These are phyloP conservation scores for Spermophilus dauricus DNA, from an alignment of 2,113 vertebrate species.

Conservation along the genomic window DNA sequence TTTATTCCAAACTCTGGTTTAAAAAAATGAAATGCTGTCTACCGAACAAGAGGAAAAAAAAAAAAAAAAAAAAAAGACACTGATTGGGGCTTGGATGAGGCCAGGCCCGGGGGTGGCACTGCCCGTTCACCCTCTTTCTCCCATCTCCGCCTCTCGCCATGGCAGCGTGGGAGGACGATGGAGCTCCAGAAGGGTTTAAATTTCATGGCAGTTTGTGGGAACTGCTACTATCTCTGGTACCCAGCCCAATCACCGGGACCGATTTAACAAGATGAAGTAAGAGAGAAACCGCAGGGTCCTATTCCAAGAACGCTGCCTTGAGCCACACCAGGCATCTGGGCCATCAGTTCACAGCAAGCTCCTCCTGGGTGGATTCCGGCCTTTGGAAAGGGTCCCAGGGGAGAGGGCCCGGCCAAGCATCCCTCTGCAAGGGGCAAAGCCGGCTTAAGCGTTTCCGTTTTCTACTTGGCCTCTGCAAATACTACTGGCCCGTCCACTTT, in stretches of 20 bases:
- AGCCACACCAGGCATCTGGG: constrained; percentile 74
- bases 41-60: constrained; percentile 11
- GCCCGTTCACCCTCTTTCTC: constrained; percentile 22
- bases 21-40: neutral
- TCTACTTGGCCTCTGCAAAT: constrained; percentile 68
- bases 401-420: constrained; percentile 70
- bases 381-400: constrained; percentile 41
- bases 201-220: neutral
- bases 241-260: constrained; percentile 80
- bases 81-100: constrained; percentile 53
- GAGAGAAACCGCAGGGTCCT: constrained; percentile 84
- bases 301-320: constrained; percentile 84
- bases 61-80: no score
- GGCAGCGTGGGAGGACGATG: neutral
- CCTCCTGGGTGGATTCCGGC: constrained; percentile 75
- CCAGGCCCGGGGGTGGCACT: constrained; percentile 45
- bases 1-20: neutral
- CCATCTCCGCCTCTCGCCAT: neutral
- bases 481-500: constrained; percentile 64
- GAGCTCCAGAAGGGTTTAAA: constrained; percentile 1
- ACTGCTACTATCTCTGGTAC: constrained; percentile 71
- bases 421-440: constrained; percentile 68
- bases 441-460: constrained; percentile 77
- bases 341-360: constrained; percentile 61
- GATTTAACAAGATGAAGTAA: constrained; percentile 87